Percentiles rank a stretch among this genome's conserved stretches.
Evolutionary conservation across 2,797 vertebrate genomes (phyloP).

Genomic region (Tokudaia tokunoshimensis): DNA sequence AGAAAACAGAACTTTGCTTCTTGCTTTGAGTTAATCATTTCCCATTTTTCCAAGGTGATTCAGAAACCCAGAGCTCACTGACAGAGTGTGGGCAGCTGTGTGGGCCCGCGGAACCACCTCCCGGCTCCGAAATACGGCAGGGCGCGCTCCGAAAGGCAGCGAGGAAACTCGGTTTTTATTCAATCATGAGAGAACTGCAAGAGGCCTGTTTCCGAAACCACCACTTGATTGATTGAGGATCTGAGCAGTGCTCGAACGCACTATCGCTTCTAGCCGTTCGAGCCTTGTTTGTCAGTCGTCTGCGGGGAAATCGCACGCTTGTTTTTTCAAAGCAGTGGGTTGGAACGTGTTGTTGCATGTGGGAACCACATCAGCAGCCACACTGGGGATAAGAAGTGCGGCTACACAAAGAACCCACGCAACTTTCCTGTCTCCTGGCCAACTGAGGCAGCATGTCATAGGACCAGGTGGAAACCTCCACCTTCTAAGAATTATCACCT

Average conservation of each 20-base stretch:
- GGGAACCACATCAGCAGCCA: constrained; percentile 14
- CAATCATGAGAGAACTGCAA: background rate
- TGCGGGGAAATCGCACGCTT: constrained; percentile 34
- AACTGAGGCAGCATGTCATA: background rate
- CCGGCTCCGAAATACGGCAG: background rate
- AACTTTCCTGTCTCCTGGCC: constrained; percentile 16
- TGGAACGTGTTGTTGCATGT: background rate
- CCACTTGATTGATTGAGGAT: constrained; percentile 4
- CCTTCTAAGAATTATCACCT: background rate
- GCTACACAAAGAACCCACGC: background rate
- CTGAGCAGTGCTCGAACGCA: constrained; percentile 5
- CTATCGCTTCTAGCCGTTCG: background rate
- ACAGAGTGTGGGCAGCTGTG: background rate
- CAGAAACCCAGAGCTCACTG: constrained; percentile 54
- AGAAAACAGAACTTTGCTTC: constrained; percentile 64
- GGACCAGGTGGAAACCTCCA: constrained; percentile 10
- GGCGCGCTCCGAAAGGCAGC: background rate
- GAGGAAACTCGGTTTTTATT: background rate
- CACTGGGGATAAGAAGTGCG: background rate
- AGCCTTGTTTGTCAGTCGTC: constrained; percentile 29
- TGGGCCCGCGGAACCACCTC: background rate
- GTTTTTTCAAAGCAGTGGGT: constrained; percentile 57
- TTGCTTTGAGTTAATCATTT: constrained; percentile 59
- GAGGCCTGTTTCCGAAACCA: constrained; percentile 16
- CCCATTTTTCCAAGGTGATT: constrained; percentile 66